A percentile compares a stretch with the other conserved stretches of the same genome.
phyloP scores from a whole-genome alignment of 2,888 invertebrate genomes.

The Baronia brevicornis region DNA sequence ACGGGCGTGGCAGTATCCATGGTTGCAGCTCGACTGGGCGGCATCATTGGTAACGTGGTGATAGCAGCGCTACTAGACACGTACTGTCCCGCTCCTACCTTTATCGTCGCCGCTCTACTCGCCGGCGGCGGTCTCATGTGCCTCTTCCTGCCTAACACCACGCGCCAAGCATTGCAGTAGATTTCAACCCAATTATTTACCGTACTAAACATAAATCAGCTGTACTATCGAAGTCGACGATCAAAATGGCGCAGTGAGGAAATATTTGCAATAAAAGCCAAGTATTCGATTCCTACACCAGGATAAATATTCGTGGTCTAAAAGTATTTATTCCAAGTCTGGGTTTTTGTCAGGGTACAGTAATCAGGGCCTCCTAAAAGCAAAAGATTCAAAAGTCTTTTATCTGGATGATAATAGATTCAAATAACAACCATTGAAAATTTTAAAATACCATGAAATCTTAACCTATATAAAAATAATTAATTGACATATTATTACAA shows the following conservation, averaged over 20 bases:
- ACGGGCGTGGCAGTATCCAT: slow-evolving; percentile 94
- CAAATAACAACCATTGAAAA: too few species aligned
- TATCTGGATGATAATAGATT: too few species aligned
- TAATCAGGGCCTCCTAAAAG: too few species aligned
- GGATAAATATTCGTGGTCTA: too few species aligned
- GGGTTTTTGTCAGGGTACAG: too few species aligned
- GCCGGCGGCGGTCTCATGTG: slow-evolving; percentile 92
- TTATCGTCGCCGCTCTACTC: slow-evolving; percentile 90
- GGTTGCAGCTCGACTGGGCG: slow-evolving; percentile 92
- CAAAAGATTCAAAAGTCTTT: too few species aligned
- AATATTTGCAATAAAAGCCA: too few species aligned
- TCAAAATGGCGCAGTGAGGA: background rate
- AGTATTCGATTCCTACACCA: slow-evolving; percentile 4
- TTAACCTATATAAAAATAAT: too few species aligned
- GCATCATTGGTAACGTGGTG: slow-evolving; percentile 89
- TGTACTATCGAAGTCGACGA: slow-evolving; percentile 8
- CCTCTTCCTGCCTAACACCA: slow-evolving; percentile 92
- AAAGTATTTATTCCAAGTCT: too few species aligned
- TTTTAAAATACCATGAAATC: too few species aligned
- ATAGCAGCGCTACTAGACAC: slow-evolving; percentile 91
- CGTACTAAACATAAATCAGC: slow-evolving; percentile 10
- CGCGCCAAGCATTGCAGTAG: slow-evolving; percentile 81
- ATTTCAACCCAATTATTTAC: slow-evolving; percentile 1
- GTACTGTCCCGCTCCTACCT: slow-evolving; percentile 94
- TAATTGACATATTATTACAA: too few species aligned